Evolutionary conservation across 2,113 vertebrate genomes (phyloP).

Genomic region (Pyxicephalus adspersus): DNA sequence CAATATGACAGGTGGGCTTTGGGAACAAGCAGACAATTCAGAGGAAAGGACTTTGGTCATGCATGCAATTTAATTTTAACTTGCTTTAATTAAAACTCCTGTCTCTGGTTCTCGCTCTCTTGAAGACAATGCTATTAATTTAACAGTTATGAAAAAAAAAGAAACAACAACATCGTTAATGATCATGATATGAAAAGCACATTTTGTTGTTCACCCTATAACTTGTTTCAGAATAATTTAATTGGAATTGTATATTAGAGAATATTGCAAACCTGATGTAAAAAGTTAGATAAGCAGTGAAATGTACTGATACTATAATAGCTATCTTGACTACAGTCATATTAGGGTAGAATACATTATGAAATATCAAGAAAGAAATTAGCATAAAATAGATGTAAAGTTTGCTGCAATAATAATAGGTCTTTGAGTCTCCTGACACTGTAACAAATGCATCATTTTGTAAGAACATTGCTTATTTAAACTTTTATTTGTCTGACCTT

Average conservation of each 20-base stretch:
- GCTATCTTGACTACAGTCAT: slow-evolving; percentile 36
- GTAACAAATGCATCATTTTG: neutral
- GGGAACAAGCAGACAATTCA: slow-evolving; percentile 22
- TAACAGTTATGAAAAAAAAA: slow-evolving; percentile 63
- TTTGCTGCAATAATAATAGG: neutral
- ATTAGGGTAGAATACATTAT: slow-evolving; percentile 46
- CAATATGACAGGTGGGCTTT: slow-evolving; percentile 34
- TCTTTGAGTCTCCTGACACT: neutral
- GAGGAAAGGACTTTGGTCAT: slow-evolving; percentile 60
- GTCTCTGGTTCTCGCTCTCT: slow-evolving; percentile 70
- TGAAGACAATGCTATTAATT: slow-evolving; percentile 66
- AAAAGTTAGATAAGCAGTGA: slow-evolving; percentile 41
- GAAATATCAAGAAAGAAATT: slow-evolving; percentile 21
- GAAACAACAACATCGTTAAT: slow-evolving; percentile 8
- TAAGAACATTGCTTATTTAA: slow-evolving; percentile 11
- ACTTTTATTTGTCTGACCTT: slow-evolving; percentile 14
- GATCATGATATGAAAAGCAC: slow-evolving; percentile 3
- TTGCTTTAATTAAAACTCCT: slow-evolving; percentile 74
- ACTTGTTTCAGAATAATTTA: neutral
- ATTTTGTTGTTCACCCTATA: neutral
- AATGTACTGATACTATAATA: slow-evolving; percentile 58
- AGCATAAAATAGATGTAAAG: slow-evolving; percentile 14
- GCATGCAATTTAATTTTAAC: slow-evolving; percentile 69
- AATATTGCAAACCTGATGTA: neutral
- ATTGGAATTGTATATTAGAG: neutral